Percentiles rank a stretch among this genome's conserved stretches.
phyloP scores from a whole-genome alignment of 2,888 invertebrate species.

The Deroplatys truncata region DNA sequence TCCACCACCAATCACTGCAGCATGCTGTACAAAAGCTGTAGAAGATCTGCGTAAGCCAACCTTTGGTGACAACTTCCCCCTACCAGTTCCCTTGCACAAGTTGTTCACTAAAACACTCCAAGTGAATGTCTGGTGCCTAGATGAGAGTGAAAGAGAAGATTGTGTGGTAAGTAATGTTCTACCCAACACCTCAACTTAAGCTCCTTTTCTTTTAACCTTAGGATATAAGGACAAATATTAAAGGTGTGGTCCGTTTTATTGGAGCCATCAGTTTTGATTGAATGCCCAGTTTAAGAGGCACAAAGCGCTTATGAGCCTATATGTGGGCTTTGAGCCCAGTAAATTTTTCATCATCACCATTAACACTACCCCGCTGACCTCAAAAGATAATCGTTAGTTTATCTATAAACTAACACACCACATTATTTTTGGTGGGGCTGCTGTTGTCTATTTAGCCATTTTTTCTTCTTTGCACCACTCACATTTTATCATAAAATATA shows the following conservation, averaged over 20 bases:
- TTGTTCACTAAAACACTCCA: constrained; percentile 85
- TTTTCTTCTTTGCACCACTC: too few relatives aligned
- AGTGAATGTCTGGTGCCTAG: constrained; percentile 78
- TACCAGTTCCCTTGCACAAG: constrained; percentile 71
- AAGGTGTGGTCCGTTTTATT: background rate
- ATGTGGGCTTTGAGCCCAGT: too few relatives aligned
- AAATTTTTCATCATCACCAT: too few relatives aligned
- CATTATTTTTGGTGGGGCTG: too few relatives aligned
- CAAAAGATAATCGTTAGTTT: too few relatives aligned
- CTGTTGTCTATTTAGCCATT: too few relatives aligned
- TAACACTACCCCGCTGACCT: too few relatives aligned
- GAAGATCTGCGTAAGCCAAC: constrained; percentile 68
- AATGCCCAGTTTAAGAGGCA: too few relatives aligned
- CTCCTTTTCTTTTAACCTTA: background rate
- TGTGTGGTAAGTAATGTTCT: constrained; percentile 70
- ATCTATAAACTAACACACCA: too few relatives aligned
- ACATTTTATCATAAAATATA: too few relatives aligned
- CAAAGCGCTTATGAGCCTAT: too few relatives aligned
- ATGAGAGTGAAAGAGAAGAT: constrained; percentile 61
- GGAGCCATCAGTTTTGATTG: background rate
- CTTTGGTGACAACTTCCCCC: constrained; percentile 73
- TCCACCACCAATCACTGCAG: constrained; percentile 49
- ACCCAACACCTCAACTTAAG: too few relatives aligned
- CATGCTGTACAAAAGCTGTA: constrained; percentile 66
- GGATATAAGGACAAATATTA: background rate